phyloP scores from a whole-genome alignment of 1,140 invertebrate species.

The Atta texana region DNA sequence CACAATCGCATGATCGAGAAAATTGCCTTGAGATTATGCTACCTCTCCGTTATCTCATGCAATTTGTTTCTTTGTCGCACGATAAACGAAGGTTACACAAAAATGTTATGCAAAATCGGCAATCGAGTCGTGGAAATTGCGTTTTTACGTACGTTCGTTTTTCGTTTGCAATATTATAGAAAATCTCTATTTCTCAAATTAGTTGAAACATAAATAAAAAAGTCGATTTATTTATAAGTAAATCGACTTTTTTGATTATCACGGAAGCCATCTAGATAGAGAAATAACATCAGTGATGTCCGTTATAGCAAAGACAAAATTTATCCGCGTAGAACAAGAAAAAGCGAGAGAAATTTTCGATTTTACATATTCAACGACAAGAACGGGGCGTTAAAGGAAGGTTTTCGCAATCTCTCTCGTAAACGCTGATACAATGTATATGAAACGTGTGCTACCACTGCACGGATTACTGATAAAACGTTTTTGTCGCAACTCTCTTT shows the following conservation, averaged over 20 bases:
- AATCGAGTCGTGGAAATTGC: background rate
- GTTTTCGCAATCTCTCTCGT: conserved; percentile 37
- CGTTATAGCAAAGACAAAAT: background rate
- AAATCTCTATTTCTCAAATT: background rate
- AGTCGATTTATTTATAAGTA: background rate
- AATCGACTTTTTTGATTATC: background rate
- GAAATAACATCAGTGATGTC: conserved; percentile 17
- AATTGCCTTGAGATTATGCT: conserved; percentile 40
- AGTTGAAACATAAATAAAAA: background rate
- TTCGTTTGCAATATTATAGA: background rate
- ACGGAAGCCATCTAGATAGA: background rate
- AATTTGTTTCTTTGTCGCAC: background rate
- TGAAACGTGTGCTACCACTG: background rate
- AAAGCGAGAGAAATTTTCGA: background rate
- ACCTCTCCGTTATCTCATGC: background rate
- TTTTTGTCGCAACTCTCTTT: background rate
- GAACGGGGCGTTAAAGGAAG: background rate
- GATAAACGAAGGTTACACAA: conserved; percentile 28
- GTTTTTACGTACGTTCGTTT: background rate
- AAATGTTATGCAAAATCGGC: conserved; percentile 41
- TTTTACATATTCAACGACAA: conserved; percentile 56
- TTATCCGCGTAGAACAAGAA: conserved; percentile 19
- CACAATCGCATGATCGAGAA: no score
- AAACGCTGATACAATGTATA: conserved; percentile 36
- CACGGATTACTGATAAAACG: conserved; percentile 34